Evolutionary conservation across 2,113 vertebrate genomes (phyloP), one percentile per base, ranked within the genome.

Genomic region (Dendrocopos noguchii): DNA sequence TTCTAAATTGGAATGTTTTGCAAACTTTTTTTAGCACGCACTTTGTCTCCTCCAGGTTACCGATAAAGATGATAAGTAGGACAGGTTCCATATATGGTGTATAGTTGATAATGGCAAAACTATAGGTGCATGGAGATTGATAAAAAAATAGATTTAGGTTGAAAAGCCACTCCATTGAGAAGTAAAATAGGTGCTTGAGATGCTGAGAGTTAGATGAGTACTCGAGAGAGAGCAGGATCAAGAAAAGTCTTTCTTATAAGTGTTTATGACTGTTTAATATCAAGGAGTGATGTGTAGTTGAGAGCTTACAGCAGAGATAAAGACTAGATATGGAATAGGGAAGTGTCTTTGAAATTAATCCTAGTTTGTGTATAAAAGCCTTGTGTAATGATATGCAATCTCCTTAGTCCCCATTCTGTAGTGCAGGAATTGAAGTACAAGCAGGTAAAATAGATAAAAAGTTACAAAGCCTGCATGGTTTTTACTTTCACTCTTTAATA

Each of bases 191-290:
- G 7, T 61, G 15, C 66, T 93, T 90, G 44, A 88, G 50, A 39
- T 80, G 34, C 36, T 29, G 17, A 64, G 42, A 52, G 36, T 85
- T 59, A 73, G 8, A 68, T 76, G 72, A 83, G 52, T 90, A 73
- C 53, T 88, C 31, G 11, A 34, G 50, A 55, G 59, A 72, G 28
- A 83, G 61, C n/a, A 81, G 50, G 61, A 87, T 91, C 53, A 90
- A 71, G 83, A 86, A 53, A 86, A 93, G n/a, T 29, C 10, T 91
- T 67, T 96, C 87, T 52, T 66, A 0, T 57, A 81, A 92, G 72
- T 82, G 82, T 91, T 94, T 91, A 50, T 89, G 65, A 47, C 73
- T 83, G 25, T 92, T 88, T 63, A 63, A 31, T 94, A 85, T 76
- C 36, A 68, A 83, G 84, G 46, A 76, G 46, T 74, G 64, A 74